A percentile compares a stretch with the other conserved stretches of the same genome.
Conservation (phyloP, 2,797 vertebrate species). For the Miichthys miiuy region DNA sequence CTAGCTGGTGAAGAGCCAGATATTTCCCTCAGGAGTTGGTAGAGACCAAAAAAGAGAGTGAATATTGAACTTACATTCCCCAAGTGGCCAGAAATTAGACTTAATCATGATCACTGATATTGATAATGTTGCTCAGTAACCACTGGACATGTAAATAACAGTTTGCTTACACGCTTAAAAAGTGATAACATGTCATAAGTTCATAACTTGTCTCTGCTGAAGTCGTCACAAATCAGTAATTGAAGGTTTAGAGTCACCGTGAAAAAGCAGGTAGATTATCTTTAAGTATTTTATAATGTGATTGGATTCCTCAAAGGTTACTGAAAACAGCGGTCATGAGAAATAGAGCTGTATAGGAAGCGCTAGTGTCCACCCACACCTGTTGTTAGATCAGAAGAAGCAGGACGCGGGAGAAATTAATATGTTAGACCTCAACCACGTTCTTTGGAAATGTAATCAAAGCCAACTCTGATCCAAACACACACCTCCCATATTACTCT, state of each 20-base stretch:
- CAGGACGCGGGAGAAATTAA: background rate
- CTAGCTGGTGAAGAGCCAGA: background rate
- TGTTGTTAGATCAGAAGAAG: background rate
- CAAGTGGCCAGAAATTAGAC: background rate
- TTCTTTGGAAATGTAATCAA: conserved; percentile 8
- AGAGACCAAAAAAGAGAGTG: background rate
- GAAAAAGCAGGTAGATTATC: background rate
- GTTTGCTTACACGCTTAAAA: background rate
- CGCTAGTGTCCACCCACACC: background rate
- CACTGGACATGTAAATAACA: background rate
- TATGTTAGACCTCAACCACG: conserved; percentile 4
- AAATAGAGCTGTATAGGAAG: no score
- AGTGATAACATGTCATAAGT: background rate
- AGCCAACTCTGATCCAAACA: background rate
- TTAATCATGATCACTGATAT: background rate
- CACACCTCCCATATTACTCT: background rate
- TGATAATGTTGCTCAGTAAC: background rate
- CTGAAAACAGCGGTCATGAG: no score
- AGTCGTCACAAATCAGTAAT: no score
- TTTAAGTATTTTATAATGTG: no score
- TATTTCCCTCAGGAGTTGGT: background rate
- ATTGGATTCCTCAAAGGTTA: background rate
- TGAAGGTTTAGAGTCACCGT: no score
- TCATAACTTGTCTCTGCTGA: background rate
- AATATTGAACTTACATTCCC: background rate